Base-by-base conservation (phyloP, 2,888 invertebrate genomes). In the Ophion obscuratus region DNA sequence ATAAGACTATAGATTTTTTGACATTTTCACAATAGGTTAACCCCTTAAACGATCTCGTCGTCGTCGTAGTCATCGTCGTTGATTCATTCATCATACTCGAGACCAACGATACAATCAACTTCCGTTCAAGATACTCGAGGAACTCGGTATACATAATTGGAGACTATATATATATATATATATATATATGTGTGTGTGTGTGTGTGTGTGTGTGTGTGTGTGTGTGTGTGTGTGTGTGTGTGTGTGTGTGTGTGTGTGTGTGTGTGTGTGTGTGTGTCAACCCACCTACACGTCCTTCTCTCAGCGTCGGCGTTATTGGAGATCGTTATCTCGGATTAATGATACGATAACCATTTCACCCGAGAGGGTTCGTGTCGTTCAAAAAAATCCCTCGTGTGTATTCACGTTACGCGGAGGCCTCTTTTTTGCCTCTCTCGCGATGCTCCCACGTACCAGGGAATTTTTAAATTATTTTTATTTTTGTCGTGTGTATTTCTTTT, bases 51-150 rank as follows among this genome's bases (percentile, higher is more conserved):
- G 10, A 9, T 40, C 36, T 27, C 40, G 11, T 20, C 2, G 7
- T 68, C 68, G 11, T 11, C 44, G 47, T 81, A 40, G 40, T 81
- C 57, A 81, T 17, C 59, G 59, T 53, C 82, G 14, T 57, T 47
- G 61, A 68, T 81, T 74, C 81, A 81, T 81, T 81, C 74, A 81
- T 74, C 73, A 44, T 27, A 62, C 74, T 59, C 24, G 14, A 53
- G 47, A 53, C 64, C n/a, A 76, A 76, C 77, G 36, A 53, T 14
- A 53, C 75, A 62, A 76, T 76, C 70, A 36, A 82, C 76, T 82
- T 82, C 70, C 76, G 82, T 20, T 64, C 27, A 70, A 70, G 82
- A 47, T 76, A 82, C 57, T 57, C 47, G 44, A 44, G 81, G 47
- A 71, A 66, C 67, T 31, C 14, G 31, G 9, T 47, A 7, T 20